Evolutionary conservation across 2,113 vertebrate species (phyloP).

Genomic region (Naja naja): DNA sequence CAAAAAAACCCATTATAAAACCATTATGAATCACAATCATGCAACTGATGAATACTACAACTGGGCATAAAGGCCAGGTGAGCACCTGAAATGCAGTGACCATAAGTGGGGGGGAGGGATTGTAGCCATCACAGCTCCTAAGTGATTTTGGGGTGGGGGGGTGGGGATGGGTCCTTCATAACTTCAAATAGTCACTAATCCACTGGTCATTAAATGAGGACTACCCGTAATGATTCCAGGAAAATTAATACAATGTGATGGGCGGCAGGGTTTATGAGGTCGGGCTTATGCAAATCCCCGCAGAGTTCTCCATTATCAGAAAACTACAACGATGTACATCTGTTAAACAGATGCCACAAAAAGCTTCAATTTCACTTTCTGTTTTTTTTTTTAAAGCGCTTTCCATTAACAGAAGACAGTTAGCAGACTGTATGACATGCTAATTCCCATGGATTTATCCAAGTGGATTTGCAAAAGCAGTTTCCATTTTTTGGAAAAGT

Average conservation of each 20-base stretch:
- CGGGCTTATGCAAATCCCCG: conserved; percentile 55
- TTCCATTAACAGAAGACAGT: not conserved
- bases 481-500: not conserved
- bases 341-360: not conserved
- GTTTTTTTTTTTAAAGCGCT: not conserved
- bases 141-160: too few species aligned
- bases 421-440: not conserved
- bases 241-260: not conserved
- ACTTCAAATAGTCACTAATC: too few species aligned
- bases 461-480: not conserved
- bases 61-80: too few species aligned
- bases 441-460: not conserved
- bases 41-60: too few species aligned
- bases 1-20: not conserved
- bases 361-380: not conserved
- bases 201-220: too few species aligned
- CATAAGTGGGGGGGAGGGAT: too few species aligned
- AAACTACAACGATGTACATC: conserved; percentile 7
- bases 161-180: too few species aligned
- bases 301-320: conserved; percentile 42
- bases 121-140: too few species aligned
- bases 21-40: not conserved
- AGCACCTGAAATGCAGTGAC: too few species aligned
- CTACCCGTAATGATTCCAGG: not conserved
- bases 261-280: conserved; percentile 32